phyloP scores from a whole-genome alignment of 2,888 invertebrate species.

The Chrysolina americana region DNA sequence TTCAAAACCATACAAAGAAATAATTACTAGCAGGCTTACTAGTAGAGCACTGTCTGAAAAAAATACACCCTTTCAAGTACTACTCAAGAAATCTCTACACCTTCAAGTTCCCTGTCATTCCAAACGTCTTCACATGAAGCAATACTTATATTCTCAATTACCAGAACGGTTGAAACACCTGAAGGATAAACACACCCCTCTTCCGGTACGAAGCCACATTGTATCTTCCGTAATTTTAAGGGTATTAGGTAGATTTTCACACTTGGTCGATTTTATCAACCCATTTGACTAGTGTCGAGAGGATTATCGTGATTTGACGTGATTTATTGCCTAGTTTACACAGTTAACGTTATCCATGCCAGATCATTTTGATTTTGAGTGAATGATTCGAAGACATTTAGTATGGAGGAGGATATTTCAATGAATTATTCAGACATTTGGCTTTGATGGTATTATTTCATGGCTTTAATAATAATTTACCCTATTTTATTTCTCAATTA shows the following conservation, averaged over 20 bases:
- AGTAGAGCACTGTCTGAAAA: too few species aligned
- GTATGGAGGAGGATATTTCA: neutral
- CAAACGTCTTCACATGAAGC: neutral
- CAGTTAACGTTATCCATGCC: neutral
- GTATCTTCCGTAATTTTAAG: constrained; percentile 26
- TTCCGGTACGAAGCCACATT: constrained; percentile 28
- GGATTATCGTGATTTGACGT: constrained; percentile 24
- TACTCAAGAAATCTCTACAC: neutral
- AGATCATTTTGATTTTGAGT: constrained; percentile 15
- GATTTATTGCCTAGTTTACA: constrained; percentile 22
- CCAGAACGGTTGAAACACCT: constrained; percentile 27
- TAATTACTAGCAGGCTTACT: too few species aligned
- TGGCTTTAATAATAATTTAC: neutral
- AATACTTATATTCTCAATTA: constrained; percentile 21
- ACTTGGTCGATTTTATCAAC: constrained; percentile 27
- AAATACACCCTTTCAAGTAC: too few species aligned
- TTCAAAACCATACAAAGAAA: too few species aligned
- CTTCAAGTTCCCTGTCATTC: neutral
- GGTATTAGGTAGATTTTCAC: constrained; percentile 26
- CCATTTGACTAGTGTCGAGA: constrained; percentile 28
- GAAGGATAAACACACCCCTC: constrained; percentile 15
- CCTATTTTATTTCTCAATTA: neutral
- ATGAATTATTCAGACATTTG: neutral
- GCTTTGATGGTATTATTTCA: neutral
- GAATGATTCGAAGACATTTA: neutral